Evolutionary conservation across 2,888 invertebrate genomes (phyloP).

Genomic region (Scaeva pyrastri): DNA sequence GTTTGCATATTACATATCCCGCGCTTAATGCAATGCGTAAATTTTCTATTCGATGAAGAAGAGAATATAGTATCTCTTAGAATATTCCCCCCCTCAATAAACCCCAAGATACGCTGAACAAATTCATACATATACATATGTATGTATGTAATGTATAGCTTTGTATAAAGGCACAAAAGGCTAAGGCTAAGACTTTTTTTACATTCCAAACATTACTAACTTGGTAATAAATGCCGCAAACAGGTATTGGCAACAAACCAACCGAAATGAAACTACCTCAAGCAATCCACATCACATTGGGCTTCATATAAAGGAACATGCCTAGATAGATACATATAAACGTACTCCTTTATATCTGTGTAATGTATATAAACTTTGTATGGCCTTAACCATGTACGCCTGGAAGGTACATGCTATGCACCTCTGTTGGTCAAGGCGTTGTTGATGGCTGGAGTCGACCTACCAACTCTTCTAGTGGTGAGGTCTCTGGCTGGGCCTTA

Average conservation of each 20-base stretch:
- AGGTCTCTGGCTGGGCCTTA: slow-evolving; percentile 36
- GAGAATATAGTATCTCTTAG: background rate
- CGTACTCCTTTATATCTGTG: too few relatives aligned
- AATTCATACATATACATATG: background rate
- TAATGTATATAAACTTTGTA: slow-evolving; percentile 1
- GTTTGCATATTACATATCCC: slow-evolving; percentile 41
- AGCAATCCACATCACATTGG: slow-evolving; percentile 24
- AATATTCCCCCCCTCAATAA: slow-evolving; percentile 22
- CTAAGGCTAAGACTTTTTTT: slow-evolving; percentile 51
- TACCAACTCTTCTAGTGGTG: slow-evolving; percentile 60
- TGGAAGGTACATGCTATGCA: slow-evolving; percentile 39
- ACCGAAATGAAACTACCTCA: slow-evolving; percentile 67
- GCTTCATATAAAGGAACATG: background rate
- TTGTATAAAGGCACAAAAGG: slow-evolving; percentile 12
- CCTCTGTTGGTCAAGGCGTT: slow-evolving; percentile 46
- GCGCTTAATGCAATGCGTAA: slow-evolving; percentile 3
- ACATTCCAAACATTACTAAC: slow-evolving; percentile 68
- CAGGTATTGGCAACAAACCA: slow-evolving; percentile 69
- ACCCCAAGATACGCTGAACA: slow-evolving; percentile 13
- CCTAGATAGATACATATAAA: background rate
- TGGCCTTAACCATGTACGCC: slow-evolving; percentile 61
- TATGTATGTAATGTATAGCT: background rate
- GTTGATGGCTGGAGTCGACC: slow-evolving; percentile 51
- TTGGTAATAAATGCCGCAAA: slow-evolving; percentile 71
- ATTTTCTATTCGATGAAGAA: slow-evolving; percentile 8